Percentiles rank a stretch among this genome's conserved stretches.
phyloP scores from a whole-genome alignment of 64 coral and sea anemone species.

The Stylophora pistillata region DNA sequence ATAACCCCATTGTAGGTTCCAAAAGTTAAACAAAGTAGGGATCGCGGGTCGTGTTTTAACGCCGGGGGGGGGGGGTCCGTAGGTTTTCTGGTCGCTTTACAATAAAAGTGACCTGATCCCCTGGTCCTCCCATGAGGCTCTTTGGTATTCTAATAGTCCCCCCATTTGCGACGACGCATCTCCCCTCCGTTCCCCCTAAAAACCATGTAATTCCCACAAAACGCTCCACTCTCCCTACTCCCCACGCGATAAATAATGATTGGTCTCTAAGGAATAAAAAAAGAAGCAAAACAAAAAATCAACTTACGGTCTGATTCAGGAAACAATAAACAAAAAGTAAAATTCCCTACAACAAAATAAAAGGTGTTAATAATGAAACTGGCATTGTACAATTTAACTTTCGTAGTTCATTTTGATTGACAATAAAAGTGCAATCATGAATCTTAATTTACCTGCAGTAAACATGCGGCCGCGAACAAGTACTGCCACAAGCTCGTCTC shows the following conservation, averaged over 20 bases:
- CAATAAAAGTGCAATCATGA: not conserved
- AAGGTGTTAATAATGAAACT: not conserved
- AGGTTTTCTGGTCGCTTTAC: too few species aligned
- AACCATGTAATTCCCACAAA: too few species aligned
- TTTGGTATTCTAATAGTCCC: too few species aligned
- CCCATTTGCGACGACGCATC: too few species aligned
- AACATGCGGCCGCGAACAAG: conserved; percentile 72
- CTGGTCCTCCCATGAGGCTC: too few species aligned
- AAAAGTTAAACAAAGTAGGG: too few species aligned
- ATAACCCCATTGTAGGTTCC: too few species aligned
- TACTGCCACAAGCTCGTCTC: conserved; percentile 78
- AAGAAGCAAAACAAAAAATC: not conserved
- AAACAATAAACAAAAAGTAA: conserved; percentile 54
- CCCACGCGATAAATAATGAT: not conserved
- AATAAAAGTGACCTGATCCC: too few species aligned
- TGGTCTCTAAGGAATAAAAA: not conserved
- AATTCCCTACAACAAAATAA: conserved; percentile 40
- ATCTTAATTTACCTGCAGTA: conserved; percentile 68
- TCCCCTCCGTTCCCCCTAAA: too few species aligned
- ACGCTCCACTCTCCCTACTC: too few species aligned
- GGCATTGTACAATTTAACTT: not conserved
- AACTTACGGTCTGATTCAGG: conserved; percentile 53
- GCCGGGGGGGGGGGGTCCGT: too few species aligned
- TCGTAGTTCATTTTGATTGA: not conserved
- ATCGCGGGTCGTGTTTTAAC: too few species aligned